Evolutionary conservation across 2,888 invertebrate genomes (phyloP), one percentile per base, ranked within the genome.

Genomic region (Chalcis sispes): DNA sequence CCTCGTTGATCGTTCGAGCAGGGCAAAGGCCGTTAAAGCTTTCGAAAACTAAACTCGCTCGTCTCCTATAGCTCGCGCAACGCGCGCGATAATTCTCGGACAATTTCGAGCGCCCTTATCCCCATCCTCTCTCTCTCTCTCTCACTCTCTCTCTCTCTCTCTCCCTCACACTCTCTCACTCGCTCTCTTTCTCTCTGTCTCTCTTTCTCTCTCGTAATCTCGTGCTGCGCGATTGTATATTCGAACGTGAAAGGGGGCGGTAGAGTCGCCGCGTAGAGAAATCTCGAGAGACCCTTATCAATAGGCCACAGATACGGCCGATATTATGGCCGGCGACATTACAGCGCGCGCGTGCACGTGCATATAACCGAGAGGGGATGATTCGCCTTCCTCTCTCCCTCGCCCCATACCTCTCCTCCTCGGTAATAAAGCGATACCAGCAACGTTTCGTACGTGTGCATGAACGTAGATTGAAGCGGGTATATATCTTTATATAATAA

Each of bases 361-460:
- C 56, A 48, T 42, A 32, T 65, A 72, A 40, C 58, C 48, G 46
- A 25, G 56, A 64, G 54, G 58, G 59, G 59, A 50, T 58, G 15
- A 13, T 13, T 2, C 7, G 8, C 15, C 42, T n/a, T n/a, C n/a
- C n/a, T n/a, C n/a, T n/a, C n/a, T n/a, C n/a, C n/a, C n/a, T n/a
- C n/a, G n/a, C n/a, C n/a, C n/a, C n/a, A n/a, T n/a, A n/a, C n/a
- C n/a, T n/a, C n/a, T 67, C 50, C n/a, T 46, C 20, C 46, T n/a
- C 54, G 61, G 67, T 54, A 67, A 74, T 74, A 54, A 74, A 74
- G 67, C 67, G 73, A 67, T 67, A 62, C 25, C 52, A 40, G 23
- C 59, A n/a, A 5, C 15, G 7, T 15, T 10, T 1, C 15, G 23
- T 3, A 25, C 10, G 1, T 18, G 10, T 25, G 25, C 52, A n/a